These are phyloP conservation scores for Pygocentrus nattereri DNA, from an alignment of 2,797 vertebrate genomes.

Conservation along the genomic window DNA sequence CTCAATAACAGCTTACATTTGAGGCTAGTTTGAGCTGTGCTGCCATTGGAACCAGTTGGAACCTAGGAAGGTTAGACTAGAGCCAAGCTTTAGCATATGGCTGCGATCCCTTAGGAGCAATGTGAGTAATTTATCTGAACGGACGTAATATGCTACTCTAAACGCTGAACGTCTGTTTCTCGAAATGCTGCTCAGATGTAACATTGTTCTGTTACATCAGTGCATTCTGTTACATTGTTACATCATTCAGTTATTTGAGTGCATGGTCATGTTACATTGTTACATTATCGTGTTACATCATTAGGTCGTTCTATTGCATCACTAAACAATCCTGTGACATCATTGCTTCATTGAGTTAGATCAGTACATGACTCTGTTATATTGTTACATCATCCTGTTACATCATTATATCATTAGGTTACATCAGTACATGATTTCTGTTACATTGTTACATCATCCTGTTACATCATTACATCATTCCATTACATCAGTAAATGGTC, in stretches of 20 bases:
- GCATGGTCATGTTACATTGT: too few species aligned
- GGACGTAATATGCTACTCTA: too few species aligned
- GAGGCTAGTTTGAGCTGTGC: conserved; percentile 50
- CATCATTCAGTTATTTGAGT: too few species aligned
- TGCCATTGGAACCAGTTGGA: conserved; percentile 77
- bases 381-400: not conserved
- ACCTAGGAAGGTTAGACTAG: conserved; percentile 68
- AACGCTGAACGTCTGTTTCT: too few species aligned
- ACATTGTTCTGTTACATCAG: not conserved
- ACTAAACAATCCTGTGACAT: not conserved
- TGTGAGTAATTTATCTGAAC: conserved; percentile 29
- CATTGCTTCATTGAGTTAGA: too few species aligned
- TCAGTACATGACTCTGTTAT: too few species aligned
- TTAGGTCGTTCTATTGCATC: not conserved
- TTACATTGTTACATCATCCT: too few species aligned
- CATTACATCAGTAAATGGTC: too few species aligned
- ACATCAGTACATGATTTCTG: too few species aligned
- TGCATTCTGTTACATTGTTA: too few species aligned
- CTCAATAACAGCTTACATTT: not conserved
- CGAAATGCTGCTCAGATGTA: not conserved
- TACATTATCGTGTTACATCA: too few species aligned
- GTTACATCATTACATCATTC: not conserved
- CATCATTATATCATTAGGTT: not conserved
- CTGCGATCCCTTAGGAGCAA: conserved; percentile 55
- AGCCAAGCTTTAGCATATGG: conserved; percentile 56